Percentiles rank a stretch among this genome's conserved stretches.
phyloP scores from a whole-genome alignment of 2,113 vertebrate species.

The Marmota flaviventris region DNA sequence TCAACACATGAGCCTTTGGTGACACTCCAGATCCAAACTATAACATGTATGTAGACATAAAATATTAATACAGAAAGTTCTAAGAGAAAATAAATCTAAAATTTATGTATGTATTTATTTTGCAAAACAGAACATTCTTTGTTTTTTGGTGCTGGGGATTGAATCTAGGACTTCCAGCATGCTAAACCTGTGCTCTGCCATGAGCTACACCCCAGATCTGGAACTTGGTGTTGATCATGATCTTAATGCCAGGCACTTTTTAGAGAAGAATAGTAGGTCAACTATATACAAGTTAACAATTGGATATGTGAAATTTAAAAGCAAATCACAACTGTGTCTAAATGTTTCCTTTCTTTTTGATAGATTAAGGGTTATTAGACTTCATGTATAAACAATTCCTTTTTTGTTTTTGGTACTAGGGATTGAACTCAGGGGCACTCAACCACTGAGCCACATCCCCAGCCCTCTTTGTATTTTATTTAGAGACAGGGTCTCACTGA shows the following conservation, averaged over 20 bases:
- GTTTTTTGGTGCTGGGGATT: too few species aligned
- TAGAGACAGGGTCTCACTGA: too few species aligned
- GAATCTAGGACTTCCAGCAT: too few species aligned
- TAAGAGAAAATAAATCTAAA: background rate
- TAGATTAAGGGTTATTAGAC: background rate
- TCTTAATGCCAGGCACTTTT: background rate
- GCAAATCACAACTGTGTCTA: background rate
- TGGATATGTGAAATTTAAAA: background rate
- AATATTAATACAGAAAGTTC: background rate
- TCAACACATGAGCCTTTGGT: too few species aligned
- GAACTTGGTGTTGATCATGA: background rate
- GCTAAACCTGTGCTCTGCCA: background rate
- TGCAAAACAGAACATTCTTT: too few species aligned
- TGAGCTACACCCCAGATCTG: background rate
- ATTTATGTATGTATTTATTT: too few species aligned
- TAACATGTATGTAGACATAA: background rate
- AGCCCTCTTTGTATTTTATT: too few species aligned
- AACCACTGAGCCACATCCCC: too few species aligned
- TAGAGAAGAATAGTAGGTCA: background rate
- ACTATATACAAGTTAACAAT: background rate
- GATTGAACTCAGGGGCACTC: too few species aligned
- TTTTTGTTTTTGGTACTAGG: too few species aligned
- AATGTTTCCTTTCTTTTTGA: background rate
- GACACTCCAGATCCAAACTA: too few species aligned
- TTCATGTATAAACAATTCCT: background rate